phyloP scores from a whole-genome alignment of 2,797 vertebrate genomes.

The Acanthurus tractus region DNA sequence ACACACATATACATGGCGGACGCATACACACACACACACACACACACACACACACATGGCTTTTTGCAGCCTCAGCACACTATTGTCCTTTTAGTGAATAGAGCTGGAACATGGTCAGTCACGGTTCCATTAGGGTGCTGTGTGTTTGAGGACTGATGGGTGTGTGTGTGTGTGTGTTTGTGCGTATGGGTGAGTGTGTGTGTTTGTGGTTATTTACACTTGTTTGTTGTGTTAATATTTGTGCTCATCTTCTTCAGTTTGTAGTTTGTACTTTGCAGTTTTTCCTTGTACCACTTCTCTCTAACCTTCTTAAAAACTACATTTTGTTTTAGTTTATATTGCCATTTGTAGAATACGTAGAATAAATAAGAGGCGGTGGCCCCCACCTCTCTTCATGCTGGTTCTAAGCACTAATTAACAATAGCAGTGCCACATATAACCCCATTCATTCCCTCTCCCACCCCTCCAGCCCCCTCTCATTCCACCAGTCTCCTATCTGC shows the following conservation, averaged over 20 bases:
- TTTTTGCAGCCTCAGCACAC: conserved; percentile 80
- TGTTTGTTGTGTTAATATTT: conserved; percentile 27
- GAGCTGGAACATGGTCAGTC: conserved; percentile 81
- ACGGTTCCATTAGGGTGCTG: conserved; percentile 73
- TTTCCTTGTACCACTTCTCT: neutral
- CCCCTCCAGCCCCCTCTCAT: conserved; percentile 44
- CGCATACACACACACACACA: conserved; percentile 19
- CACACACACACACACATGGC: conserved; percentile 44
- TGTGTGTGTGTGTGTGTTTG: conserved; percentile 9
- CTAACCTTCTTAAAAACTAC: neutral
- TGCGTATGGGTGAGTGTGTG: neutral
- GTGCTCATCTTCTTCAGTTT: conserved; percentile 9
- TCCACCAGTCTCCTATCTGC: conserved; percentile 60
- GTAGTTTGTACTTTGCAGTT: conserved; percentile 6
- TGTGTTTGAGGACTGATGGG: conserved; percentile 61
- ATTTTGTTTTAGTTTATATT: conserved; percentile 3
- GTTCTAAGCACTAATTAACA: conserved; percentile 58
- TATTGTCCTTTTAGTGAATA: conserved; percentile 78
- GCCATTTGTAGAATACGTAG: neutral
- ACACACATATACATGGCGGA: neutral
- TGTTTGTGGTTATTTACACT: neutral
- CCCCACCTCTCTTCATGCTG: conserved; percentile 39
- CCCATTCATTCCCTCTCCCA: conserved; percentile 49
- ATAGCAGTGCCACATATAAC: conserved; percentile 39
- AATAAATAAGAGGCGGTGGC: neutral